These are phyloP conservation scores for Anastrepha obliqua DNA, from an alignment of 1,140 invertebrate species.

Conservation along the genomic window DNA sequence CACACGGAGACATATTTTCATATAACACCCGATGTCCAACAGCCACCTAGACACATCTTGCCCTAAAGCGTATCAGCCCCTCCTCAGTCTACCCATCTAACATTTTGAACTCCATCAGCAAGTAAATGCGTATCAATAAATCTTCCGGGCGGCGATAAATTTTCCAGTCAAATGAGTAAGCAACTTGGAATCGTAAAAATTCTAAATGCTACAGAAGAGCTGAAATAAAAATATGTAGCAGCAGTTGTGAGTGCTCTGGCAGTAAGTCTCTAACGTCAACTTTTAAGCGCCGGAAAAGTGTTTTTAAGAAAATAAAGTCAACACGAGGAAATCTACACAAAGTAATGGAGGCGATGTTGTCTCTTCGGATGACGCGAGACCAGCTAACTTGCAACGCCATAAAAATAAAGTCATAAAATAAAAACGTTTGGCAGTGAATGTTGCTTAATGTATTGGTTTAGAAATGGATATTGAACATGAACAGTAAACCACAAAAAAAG, in stretches of 20 bases:
- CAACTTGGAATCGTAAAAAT: slow-evolving; percentile 38
- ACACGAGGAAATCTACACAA: background rate
- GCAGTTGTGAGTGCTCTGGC: background rate
- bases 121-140: slow-evolving; percentile 25
- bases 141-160: slow-evolving; percentile 39
- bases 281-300: slow-evolving; percentile 29
- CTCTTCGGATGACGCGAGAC: background rate
- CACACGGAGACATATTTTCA: background rate
- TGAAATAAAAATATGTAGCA: background rate
- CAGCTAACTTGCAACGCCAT: slow-evolving; percentile 11
- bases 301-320: slow-evolving; percentile 30
- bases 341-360: background rate
- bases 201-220: background rate
- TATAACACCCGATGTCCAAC: background rate
- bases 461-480: background rate
- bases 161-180: slow-evolving; percentile 43
- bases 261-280: background rate
- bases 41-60: background rate
- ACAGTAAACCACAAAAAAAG: background rate
- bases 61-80: background rate
- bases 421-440: slow-evolving; percentile 44
- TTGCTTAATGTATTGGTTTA: slow-evolving; percentile 44
- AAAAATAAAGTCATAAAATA: slow-evolving; percentile 48
- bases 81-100: background rate
- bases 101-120: background rate